These are phyloP conservation scores for Grapholita molesta DNA, from an alignment of 1,140 invertebrate species.

Conservation along the genomic window DNA sequence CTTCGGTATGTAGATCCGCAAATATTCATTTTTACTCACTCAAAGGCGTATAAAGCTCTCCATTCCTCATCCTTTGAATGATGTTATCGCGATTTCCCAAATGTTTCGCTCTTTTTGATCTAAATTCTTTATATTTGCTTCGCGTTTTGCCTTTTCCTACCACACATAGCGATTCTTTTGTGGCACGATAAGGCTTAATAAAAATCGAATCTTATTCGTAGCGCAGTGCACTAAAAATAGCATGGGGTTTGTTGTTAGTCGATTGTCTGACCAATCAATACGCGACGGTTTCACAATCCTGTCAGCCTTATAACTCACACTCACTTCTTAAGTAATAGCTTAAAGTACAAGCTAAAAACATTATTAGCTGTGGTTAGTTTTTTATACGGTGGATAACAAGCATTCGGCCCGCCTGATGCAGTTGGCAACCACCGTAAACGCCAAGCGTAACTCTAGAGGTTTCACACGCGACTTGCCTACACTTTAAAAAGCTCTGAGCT, in stretches of 20 bases:
- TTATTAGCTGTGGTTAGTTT: not conserved
- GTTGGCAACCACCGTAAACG: no score
- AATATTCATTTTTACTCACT: slow-evolving; percentile 49
- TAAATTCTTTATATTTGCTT: slow-evolving; percentile 64
- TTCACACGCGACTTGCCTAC: no score
- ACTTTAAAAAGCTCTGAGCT: no score
- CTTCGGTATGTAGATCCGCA: slow-evolving; percentile 32
- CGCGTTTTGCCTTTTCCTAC: slow-evolving; percentile 47
- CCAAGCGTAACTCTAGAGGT: no score
- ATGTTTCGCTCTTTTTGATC: slow-evolving; percentile 69
- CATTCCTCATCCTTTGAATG: slow-evolving; percentile 66
- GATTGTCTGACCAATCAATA: slow-evolving; percentile 14
- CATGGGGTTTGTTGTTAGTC: slow-evolving; percentile 12
- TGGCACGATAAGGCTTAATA: slow-evolving; percentile 46
- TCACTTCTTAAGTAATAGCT: not conserved
- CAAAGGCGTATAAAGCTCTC: slow-evolving; percentile 61
- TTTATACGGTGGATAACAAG: no score
- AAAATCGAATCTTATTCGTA: slow-evolving; percentile 49
- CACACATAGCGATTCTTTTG: slow-evolving; percentile 65
- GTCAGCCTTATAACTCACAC: not conserved
- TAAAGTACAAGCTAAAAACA: not conserved
- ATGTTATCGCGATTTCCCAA: slow-evolving; percentile 66
- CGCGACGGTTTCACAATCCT: not conserved
- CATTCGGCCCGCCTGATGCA: no score
- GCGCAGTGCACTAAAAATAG: slow-evolving; percentile 30